These are phyloP conservation scores for Cyclophora albipunctata DNA, from an alignment of 2,888 invertebrate species.

Conservation along the genomic window DNA sequence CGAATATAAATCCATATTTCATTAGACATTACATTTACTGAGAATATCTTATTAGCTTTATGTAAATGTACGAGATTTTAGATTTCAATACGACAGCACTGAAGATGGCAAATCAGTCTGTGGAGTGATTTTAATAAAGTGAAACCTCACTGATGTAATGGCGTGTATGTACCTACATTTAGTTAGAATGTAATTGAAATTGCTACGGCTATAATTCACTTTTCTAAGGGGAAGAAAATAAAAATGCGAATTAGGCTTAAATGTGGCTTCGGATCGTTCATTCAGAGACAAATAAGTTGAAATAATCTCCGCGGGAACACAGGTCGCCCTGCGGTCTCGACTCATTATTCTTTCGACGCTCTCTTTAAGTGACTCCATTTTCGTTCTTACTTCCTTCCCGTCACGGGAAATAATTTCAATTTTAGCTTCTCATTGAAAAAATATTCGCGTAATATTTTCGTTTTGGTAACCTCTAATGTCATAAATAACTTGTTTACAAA, in stretches of 20 bases:
- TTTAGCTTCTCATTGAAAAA: conserved; percentile 46
- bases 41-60: too few relatives aligned
- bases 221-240: conserved; percentile 29
- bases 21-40: too few relatives aligned
- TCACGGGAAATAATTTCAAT: conserved; percentile 54
- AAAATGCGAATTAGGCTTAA: conserved; percentile 34
- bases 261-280: conserved; percentile 39
- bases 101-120: too few relatives aligned
- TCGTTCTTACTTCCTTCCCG: conserved; percentile 60
- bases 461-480: conserved; percentile 16
- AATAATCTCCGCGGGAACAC: conserved; percentile 43
- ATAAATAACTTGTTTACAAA: conserved; percentile 9
- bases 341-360: conserved; percentile 60
- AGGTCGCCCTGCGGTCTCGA: conserved; percentile 33
- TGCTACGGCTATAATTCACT: conserved; percentile 6
- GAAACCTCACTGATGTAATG: too few relatives aligned
- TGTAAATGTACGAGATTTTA: too few relatives aligned
- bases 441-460: conserved; percentile 37
- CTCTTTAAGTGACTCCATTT: conserved; percentile 57
- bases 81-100: too few relatives aligned
- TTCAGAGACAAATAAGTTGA: conserved; percentile 53
- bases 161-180: neutral
- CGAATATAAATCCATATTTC: too few relatives aligned
- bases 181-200: neutral
- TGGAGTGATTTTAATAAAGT: too few relatives aligned